These are phyloP conservation scores for Oxyscelio sp. DNA, from an alignment of 2,888 invertebrate species.

Conservation along the genomic window DNA sequence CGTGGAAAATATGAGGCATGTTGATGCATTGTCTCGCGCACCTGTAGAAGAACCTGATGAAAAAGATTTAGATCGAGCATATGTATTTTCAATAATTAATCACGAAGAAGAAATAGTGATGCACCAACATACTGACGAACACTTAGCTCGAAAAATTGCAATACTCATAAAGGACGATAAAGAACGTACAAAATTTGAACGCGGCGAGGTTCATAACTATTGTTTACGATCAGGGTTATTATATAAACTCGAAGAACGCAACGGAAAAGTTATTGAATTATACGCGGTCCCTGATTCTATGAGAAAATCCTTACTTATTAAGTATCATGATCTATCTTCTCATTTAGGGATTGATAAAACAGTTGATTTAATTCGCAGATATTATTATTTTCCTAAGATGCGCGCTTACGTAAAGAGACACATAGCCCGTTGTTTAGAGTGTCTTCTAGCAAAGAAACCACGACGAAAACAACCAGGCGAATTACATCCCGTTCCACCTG, in stretches of 20 bases:
- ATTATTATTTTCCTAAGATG: constrained; percentile 73
- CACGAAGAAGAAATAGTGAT: constrained; percentile 25
- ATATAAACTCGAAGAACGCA: neutral
- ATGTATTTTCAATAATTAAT: neutral
- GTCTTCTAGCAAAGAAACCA: too few relatives aligned
- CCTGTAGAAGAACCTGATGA: constrained; percentile 8
- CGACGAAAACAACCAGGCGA: too few relatives aligned
- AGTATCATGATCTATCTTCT: constrained; percentile 67
- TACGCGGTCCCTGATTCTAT: constrained; percentile 5
- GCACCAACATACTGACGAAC: constrained; percentile 5
- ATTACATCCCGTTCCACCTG: too few relatives aligned
- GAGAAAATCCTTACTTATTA: constrained; percentile 16
- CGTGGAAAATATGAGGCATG: constrained; percentile 35
- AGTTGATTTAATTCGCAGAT: constrained; percentile 27
- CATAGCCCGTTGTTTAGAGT: too few relatives aligned
- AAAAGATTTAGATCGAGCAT: neutral
- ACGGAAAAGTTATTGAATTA: too few relatives aligned
- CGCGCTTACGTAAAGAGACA: constrained; percentile 54
- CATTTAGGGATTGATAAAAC: constrained; percentile 73
- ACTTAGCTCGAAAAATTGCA: neutral
- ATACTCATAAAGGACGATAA: neutral
- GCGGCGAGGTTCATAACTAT: neutral
- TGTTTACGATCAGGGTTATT: neutral
- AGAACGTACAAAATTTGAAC: constrained; percentile 1
- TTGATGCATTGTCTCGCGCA: constrained; percentile 40